phyloP scores from a whole-genome alignment of 1,140 invertebrate species.

The Piezodorus guildinii region DNA sequence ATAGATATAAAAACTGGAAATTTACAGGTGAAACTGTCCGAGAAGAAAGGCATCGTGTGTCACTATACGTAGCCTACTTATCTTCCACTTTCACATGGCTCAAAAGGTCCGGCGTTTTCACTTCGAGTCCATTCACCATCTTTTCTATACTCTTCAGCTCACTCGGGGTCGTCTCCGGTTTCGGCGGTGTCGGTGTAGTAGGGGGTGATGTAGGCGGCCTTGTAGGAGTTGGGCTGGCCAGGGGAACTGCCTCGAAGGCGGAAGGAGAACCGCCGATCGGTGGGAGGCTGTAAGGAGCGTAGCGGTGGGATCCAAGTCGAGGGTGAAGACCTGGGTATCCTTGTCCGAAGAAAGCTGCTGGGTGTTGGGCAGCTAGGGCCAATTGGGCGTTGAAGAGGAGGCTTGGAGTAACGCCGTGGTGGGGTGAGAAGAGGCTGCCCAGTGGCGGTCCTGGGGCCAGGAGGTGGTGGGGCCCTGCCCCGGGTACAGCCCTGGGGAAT shows the following conservation, averaged over 20 bases:
- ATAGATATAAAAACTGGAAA: constrained; percentile 15
- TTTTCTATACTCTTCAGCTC: constrained; percentile 92
- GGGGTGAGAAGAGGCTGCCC: constrained; percentile 32
- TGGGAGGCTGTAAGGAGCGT: constrained; percentile 37
- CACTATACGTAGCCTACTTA: constrained; percentile 17
- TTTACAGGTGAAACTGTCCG: constrained; percentile 9
- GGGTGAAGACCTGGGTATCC: constrained; percentile 38
- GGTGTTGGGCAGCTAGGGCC: constrained; percentile 66
- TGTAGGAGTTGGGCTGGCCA: constrained; percentile 32
- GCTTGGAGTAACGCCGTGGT: constrained; percentile 50
- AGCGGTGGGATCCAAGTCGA: constrained; percentile 61
- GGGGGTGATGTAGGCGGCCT: constrained; percentile 23
- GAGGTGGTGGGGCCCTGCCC: constrained; percentile 43
- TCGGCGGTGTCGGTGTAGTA: constrained; percentile 14
- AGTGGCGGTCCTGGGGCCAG: constrained; percentile 43
- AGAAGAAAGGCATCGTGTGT: constrained; percentile 12
- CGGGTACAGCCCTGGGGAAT: constrained; percentile 56
- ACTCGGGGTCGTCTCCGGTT: constrained; percentile 32
- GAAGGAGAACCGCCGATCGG: constrained; percentile 38
- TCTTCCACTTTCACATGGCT: constrained; percentile 27
- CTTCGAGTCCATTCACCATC: constrained; percentile 86
- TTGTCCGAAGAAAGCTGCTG: constrained; percentile 48
- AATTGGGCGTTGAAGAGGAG: constrained; percentile 72
- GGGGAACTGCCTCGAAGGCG: constrained; percentile 59
- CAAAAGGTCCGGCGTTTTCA: constrained; percentile 26